Base-by-base conservation (phyloP, 2,888 invertebrate genomes). In the Sarcophaga carnaria region DNA sequence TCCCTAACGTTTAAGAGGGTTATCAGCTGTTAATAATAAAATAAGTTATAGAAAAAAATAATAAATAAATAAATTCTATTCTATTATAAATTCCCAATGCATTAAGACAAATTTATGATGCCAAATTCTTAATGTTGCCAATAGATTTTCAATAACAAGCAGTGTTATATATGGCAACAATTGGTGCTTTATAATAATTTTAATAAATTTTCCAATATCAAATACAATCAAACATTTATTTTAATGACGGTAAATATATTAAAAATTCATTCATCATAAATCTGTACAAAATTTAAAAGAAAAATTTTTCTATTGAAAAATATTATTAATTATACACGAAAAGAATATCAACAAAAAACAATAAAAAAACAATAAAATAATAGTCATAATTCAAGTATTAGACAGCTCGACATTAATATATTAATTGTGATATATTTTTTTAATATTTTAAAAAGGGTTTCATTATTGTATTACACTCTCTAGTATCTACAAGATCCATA, bases 341-440 rank as follows among this genome's bases (percentile, higher is more conserved):
- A 20, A 54, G 27, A 20, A 80, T 37, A 37, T 49, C 4, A 14
- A 11, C 12, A 54, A 80, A 80, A 45, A 80, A 80, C 60, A 74
- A 80, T 74, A 60, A 64, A 22, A 66, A 59, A 4, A 17, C 17
- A 20, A 20, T 20, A 62, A 20, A 59, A 69, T 22, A 64, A 66
- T 37, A 45, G 45, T 45, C 49, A 59, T 64, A 82, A 76, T 64
- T 81, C n/a, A 69, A 81, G 62, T 75, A 64, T 64, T 14, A 75
- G 69, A 81, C 60, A 20, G 25, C 20, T 22, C n/a, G 45, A 37
- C 67, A 76, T 25, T 59, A 64, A 76, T 37, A 69, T 75, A 81
- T 69, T 72, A 72, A 66, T 64, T 66, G 14, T 45, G 20, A 22
- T 6, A 72, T 45, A n/a, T 80, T 72, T 63, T n/a, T 27, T 11